These are phyloP conservation scores for Lacanobia oleracea DNA, from an alignment of 2,888 invertebrate species.

Conservation along the genomic window DNA sequence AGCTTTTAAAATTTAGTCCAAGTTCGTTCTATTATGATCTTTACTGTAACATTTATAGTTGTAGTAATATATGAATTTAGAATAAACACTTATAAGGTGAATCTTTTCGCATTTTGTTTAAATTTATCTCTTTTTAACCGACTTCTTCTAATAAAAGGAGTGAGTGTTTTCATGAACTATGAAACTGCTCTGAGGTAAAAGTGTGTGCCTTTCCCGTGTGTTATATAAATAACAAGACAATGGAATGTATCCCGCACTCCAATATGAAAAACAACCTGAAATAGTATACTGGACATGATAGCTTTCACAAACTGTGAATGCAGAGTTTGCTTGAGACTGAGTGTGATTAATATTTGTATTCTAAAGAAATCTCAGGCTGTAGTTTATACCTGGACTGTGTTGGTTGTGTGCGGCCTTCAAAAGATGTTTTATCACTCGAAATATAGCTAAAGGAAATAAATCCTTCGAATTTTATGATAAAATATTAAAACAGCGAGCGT, in stretches of 20 bases:
- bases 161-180: constrained; percentile 61
- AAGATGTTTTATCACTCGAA: constrained; percentile 10
- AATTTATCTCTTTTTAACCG: constrained; percentile 45
- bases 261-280: constrained; percentile 40
- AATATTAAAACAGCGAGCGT: constrained; percentile 24
- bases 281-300: constrained; percentile 28
- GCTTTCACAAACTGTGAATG: constrained; percentile 46
- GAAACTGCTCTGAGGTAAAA: constrained; percentile 62
- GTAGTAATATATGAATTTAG: constrained; percentile 54
- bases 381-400: neutral
- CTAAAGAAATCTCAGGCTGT: constrained; percentile 25
- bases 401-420: constrained; percentile 1
- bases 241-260: constrained; percentile 61
- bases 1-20: constrained; percentile 45
- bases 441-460: constrained; percentile 19
- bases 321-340: constrained; percentile 30
- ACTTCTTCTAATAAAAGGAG: constrained; percentile 51
- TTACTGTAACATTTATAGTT: constrained; percentile 65
- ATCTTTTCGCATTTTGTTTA: constrained; percentile 56
- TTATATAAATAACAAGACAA: constrained; percentile 58
- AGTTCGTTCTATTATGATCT: constrained; percentile 39
- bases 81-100: constrained; percentile 53
- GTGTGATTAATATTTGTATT: constrained; percentile 48
- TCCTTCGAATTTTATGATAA: constrained; percentile 17
- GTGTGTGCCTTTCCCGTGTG: constrained; percentile 66